phyloP scores from a whole-genome alignment of 1,140 invertebrate species.

The Gryon sp. region DNA sequence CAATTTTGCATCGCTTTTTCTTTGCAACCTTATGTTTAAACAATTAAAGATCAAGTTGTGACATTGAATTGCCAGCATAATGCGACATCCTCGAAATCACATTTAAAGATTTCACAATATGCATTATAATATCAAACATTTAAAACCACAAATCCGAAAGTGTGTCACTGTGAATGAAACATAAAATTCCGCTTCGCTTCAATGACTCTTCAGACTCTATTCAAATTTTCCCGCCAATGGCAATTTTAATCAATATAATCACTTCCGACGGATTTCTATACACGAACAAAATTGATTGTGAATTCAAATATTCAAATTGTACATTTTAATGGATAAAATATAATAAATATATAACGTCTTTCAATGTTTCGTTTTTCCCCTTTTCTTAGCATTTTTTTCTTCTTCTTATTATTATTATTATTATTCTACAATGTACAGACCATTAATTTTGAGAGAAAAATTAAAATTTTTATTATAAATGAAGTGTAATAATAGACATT shows the following conservation, averaged over 20 bases:
- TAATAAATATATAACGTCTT: too few species aligned
- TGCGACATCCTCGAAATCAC: conserved; percentile 14
- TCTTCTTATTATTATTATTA: too few species aligned
- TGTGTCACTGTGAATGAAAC: conserved; percentile 47
- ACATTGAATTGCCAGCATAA: conserved; percentile 7
- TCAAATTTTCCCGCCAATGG: conserved; percentile 45
- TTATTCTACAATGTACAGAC: too few species aligned
- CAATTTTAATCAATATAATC: conserved; percentile 52
- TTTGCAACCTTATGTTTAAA: neutral
- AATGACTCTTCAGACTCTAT: conserved; percentile 34
- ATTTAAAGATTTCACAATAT: conserved; percentile 32
- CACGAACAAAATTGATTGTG: conserved; percentile 22
- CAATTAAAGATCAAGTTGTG: too few species aligned
- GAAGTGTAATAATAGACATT: too few species aligned
- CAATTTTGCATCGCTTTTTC: neutral
- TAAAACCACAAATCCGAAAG: conserved; percentile 30
- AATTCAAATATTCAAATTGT: conserved; percentile 9
- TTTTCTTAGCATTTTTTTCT: too few species aligned
- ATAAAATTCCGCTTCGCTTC: conserved; percentile 36
- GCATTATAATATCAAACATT: conserved; percentile 35
- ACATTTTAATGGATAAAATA: too few species aligned
- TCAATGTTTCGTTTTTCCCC: too few species aligned
- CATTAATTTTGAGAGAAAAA: too few species aligned
- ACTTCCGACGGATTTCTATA: conserved; percentile 20
- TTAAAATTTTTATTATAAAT: too few species aligned